Base-by-base conservation (phyloP, 2,113 vertebrate genomes). In the Saimiri boliviensis region DNA sequence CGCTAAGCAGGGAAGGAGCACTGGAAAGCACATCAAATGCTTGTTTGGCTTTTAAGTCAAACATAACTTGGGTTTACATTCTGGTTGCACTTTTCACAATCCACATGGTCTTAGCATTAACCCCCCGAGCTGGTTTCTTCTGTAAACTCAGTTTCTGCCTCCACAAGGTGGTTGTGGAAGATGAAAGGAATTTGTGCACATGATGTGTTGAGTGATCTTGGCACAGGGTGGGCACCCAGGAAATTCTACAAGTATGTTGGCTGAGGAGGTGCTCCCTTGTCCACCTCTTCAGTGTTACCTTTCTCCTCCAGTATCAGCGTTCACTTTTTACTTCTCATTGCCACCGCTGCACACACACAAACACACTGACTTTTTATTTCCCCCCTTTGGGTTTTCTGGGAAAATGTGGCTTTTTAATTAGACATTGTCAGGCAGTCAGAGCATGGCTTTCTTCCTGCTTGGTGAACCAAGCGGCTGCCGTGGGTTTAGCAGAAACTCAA, bases 171-270 rank as follows among this genome's bases (percentile, higher is more conserved):
- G 37, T n/a, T 19, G 30, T 79, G 94, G 35, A 66, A 54, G 40
- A 58, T 19, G 49, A 47, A 85, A 74, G 79, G 45, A 58, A n/a
- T 49, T 17, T 30, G 35, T 40, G 14, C 19, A 20, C 4, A 2
- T 5, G 25, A 42, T 58, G 32, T 32, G 63, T 42, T 37, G 11
- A 16, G 20, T 20, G 45, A 10, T 30, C 8, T 23, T 83, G 91
- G 60, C 0, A 2, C 45, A 16, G 56, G 76, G 70, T 27, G 19
- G 37, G 40, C 47, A 16, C 27, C 37, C 21, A 16, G 2, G 68
- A 21, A 52, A 25, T 58, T 27, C 21, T 56, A 0, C 37, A 0
- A 16, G 35, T 13, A 21, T 2, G 0, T 1, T 70, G 32, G 20
- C 9, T 13, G 14, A n/a, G 9, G 37, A 23, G 73, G 11, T 4